phyloP scores from a whole-genome alignment of 1,140 invertebrate species.

The Pseudobourletiella spinata region DNA sequence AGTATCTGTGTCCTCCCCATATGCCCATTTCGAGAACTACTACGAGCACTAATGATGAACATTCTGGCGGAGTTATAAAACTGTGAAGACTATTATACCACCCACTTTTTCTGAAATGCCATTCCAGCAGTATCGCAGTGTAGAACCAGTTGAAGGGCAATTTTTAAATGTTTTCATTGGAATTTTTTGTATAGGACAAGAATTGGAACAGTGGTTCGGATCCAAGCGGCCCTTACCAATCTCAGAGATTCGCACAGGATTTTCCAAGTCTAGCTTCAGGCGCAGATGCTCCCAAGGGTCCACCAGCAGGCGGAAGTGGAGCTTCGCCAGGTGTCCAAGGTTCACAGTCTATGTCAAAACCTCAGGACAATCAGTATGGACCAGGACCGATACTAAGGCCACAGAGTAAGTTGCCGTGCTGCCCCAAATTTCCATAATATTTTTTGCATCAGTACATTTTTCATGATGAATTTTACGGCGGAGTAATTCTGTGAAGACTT shows the following conservation, averaged over 20 bases:
- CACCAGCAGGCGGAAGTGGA: constrained; percentile 10
- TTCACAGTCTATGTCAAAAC: constrained; percentile 19
- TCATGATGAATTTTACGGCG: constrained; percentile 3
- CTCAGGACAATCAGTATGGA: constrained; percentile 34
- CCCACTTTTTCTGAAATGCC: background rate
- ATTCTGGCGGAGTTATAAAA: background rate
- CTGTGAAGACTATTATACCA: constrained; percentile 2
- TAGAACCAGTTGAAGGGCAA: no score
- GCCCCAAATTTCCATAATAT: no score
- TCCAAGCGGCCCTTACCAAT: constrained; percentile 15
- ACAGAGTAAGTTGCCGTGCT: constrained; percentile 33
- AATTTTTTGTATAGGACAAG: constrained; percentile 32
- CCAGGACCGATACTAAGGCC: constrained; percentile 36
- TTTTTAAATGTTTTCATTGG: background rate
- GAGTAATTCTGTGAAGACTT: constrained; percentile 13
- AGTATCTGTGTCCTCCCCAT: background rate
- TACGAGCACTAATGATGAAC: no score
- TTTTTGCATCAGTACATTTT: no score
- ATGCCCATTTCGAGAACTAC: background rate
- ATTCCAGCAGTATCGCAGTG: background rate
- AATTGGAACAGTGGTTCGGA: constrained; percentile 31
- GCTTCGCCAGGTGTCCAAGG: constrained; percentile 4
- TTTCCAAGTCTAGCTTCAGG: constrained; percentile 30
- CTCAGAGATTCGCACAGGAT: constrained; percentile 25
- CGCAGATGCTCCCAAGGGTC: constrained; percentile 11